Base-by-base conservation (phyloP, 2,888 invertebrate species). In the Pherbina coryleti region DNA sequence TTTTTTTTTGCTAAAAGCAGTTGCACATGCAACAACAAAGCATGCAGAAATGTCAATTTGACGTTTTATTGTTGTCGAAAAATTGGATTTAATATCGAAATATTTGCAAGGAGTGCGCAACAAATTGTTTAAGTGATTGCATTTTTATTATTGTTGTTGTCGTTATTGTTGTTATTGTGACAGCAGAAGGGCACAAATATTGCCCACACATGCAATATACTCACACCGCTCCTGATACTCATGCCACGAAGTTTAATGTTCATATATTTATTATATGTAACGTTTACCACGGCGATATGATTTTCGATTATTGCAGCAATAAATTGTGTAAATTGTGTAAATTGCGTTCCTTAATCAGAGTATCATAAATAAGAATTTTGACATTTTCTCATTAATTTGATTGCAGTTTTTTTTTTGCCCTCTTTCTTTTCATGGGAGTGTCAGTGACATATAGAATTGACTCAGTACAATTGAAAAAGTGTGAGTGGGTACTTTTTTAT, bases 41-140 rank as follows among this genome's bases (percentile, higher is more conserved):
- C 75, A 79, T 78, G 84, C 74, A 62, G 73, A 83, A 84, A 83
- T 83, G 69, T 60, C 28, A 34, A 34, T 31, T 4, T 28, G 19
- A n/a, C 17, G 19, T 66, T 14, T 81, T 77, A 3, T 78, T 75
- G n/a, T 77, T 74, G 67, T 70, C 44, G 44, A 62, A 73, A 64
- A 76, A 74, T 76, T 73, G 51, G 73, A 79, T 77, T 75, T 72
- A 71, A 69, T 53, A 76, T 71, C 70, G 53, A 66, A 66, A 55
- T 75, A 34, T 76, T 79, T 72, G 80, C 79, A 76, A 82, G 82
- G 82, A 78, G 83, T 81, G 82, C 82, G 76, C 84, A 84, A 85
- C 86, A 85, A 86, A 86, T 86, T 84, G 85, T 83, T 84, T 70
- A 79, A 86, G 82, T 82, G 83, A 85, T 83, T 85, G 83, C 81